These are phyloP conservation scores for Pluvianellus socialis DNA, from an alignment of 2,113 vertebrate genomes.

Conservation along the genomic window DNA sequence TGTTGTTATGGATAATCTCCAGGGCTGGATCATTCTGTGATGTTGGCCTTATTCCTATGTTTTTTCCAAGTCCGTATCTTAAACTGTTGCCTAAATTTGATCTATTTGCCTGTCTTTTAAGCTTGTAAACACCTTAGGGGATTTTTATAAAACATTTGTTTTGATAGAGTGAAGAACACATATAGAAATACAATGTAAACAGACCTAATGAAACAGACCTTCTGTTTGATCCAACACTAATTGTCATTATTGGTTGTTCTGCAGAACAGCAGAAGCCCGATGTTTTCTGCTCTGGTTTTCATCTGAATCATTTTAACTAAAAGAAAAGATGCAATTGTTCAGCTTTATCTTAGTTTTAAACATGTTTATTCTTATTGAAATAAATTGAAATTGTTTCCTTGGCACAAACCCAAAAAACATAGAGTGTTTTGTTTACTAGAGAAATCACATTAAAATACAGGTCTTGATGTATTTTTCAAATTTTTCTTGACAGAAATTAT, in stretches of 20 bases:
- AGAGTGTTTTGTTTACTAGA: neutral
- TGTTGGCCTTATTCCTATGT: neutral
- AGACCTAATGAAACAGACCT: neutral
- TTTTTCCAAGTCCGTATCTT: neutral
- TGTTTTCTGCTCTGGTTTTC: constrained; percentile 33
- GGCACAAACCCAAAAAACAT: neutral
- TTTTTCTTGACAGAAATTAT: neutral
- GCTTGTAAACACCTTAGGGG: neutral
- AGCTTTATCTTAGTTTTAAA: neutral
- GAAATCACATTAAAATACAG: neutral
- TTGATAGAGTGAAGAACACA: neutral
- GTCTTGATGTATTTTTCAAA: neutral
- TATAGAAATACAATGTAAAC: constrained; percentile 32
- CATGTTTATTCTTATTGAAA: neutral
- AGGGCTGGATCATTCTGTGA: neutral
- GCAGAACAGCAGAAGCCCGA: neutral
- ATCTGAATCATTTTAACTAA: neutral
- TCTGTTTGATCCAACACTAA: constrained; percentile 1
- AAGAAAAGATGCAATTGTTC: neutral
- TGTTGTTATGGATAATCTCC: neutral
- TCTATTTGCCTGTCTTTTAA: neutral
- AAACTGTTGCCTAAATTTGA: neutral
- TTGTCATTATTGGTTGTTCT: constrained; percentile 35
- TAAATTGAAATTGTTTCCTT: neutral
- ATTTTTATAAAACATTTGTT: neutral